Conservation (phyloP, 2,113 vertebrate species). For the Daubentonia madagascariensis region DNA sequence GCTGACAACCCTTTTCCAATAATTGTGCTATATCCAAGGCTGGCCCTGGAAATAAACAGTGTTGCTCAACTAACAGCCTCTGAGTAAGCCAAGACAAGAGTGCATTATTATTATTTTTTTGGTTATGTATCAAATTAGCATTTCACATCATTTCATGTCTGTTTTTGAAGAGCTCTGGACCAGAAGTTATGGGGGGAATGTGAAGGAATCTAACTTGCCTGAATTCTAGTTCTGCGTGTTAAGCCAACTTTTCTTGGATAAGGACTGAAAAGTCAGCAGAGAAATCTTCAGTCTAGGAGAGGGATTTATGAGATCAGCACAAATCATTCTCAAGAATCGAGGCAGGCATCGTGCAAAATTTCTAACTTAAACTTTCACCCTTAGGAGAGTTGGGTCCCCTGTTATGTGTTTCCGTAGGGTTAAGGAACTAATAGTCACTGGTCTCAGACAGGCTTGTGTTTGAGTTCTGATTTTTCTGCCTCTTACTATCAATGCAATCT, state of each 20-base stretch:
- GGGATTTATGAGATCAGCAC: neutral
- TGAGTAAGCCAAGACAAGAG: neutral
- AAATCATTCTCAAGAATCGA: neutral
- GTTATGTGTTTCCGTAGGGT: neutral
- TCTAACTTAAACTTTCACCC: neutral
- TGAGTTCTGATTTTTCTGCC: neutral
- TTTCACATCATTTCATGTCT: neutral
- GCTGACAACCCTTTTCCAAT: neutral
- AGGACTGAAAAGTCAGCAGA: neutral
- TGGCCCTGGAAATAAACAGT: neutral
- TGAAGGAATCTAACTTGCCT: neutral
- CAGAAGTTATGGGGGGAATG: neutral
- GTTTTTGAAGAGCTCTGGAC: neutral
- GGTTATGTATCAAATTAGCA: neutral
- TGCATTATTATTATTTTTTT: neutral
- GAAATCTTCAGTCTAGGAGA: neutral
- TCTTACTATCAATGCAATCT: neutral
- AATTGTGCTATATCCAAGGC: neutral
- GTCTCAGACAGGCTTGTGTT: neutral
- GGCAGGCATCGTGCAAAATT: neutral
- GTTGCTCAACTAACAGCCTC: neutral
- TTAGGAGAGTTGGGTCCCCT: neutral
- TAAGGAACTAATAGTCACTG: neutral
- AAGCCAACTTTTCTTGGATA: constrained; percentile 11
- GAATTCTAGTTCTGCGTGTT: neutral